These are phyloP conservation scores for Melanotus villosus DNA, from an alignment of 2,888 invertebrate species.

Conservation along the genomic window DNA sequence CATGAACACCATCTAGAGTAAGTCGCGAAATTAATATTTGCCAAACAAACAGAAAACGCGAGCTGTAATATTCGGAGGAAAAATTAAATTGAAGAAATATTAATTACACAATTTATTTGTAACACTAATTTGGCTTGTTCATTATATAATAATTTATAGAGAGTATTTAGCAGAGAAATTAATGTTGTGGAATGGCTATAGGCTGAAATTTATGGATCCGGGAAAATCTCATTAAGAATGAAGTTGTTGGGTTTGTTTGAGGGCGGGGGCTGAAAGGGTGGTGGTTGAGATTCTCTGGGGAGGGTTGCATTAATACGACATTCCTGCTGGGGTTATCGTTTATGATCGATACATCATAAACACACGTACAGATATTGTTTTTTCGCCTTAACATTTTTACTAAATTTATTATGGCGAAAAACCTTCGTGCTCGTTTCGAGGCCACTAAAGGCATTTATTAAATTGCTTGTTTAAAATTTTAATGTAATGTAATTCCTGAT, in stretches of 20 bases:
- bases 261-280: slow-evolving; percentile 41
- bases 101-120: slow-evolving; percentile 66
- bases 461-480: too few relatives aligned
- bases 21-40: slow-evolving; percentile 29
- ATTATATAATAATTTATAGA: slow-evolving; percentile 69
- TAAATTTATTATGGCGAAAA: neutral
- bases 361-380: slow-evolving; percentile 5
- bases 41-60: slow-evolving; percentile 13
- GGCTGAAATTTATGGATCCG: slow-evolving; percentile 70
- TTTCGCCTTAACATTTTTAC: neutral
- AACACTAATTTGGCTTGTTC: slow-evolving; percentile 67
- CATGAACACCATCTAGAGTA: neutral
- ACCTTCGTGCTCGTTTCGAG: too few relatives aligned
- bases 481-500: neutral
- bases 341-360: slow-evolving; percentile 44
- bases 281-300: slow-evolving; percentile 40
- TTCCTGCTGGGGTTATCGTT: slow-evolving; percentile 40
- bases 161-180: slow-evolving; percentile 70
- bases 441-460: too few relatives aligned
- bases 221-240: slow-evolving; percentile 70
- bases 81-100: slow-evolving; percentile 57
- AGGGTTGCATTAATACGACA: slow-evolving; percentile 45
- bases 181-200: slow-evolving; percentile 70
- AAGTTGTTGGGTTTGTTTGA: slow-evolving; percentile 68
- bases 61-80: slow-evolving; percentile 20